Conservation (phyloP, 2,113 vertebrate genomes). For the Gallinago undulata region DNA sequence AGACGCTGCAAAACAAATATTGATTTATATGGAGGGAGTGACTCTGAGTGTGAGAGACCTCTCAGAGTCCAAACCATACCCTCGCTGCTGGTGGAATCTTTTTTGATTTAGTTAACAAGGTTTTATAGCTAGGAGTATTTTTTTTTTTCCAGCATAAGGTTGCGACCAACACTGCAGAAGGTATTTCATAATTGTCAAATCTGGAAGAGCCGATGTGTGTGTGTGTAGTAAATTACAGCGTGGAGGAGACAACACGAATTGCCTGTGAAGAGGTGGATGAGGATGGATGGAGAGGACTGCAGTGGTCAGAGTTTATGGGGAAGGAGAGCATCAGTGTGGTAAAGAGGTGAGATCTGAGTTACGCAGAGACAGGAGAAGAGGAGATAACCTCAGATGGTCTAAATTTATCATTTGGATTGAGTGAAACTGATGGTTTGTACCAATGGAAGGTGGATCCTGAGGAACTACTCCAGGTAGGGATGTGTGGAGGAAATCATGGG, state of each 20-base stretch:
- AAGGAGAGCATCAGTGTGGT: neutral
- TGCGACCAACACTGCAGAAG: neutral
- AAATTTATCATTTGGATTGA: neutral
- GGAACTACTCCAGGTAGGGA: neutral
- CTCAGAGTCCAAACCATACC: neutral
- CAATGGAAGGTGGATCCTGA: neutral
- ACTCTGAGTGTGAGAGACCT: accelerated
- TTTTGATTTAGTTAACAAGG: neutral
- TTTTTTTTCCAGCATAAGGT: neutral
- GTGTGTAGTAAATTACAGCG: neutral
- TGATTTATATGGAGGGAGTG: neutral
- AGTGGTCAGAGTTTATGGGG: neutral
- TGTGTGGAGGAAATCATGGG: neutral
- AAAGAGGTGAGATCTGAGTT: neutral
- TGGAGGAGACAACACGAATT: neutral
- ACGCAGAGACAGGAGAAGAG: neutral
- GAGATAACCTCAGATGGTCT: neutral
- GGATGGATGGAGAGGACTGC: neutral
- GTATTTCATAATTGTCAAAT: neutral
- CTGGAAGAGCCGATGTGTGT: neutral
- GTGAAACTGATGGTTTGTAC: neutral
- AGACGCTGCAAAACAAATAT: neutral
- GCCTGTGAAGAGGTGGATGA: neutral
- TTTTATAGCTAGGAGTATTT: neutral
- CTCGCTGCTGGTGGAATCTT: neutral